Percentiles rank a stretch among this genome's conserved stretches.
Conservation (phyloP, 2,113 vertebrate genomes). For the Pollachius pollachius region DNA sequence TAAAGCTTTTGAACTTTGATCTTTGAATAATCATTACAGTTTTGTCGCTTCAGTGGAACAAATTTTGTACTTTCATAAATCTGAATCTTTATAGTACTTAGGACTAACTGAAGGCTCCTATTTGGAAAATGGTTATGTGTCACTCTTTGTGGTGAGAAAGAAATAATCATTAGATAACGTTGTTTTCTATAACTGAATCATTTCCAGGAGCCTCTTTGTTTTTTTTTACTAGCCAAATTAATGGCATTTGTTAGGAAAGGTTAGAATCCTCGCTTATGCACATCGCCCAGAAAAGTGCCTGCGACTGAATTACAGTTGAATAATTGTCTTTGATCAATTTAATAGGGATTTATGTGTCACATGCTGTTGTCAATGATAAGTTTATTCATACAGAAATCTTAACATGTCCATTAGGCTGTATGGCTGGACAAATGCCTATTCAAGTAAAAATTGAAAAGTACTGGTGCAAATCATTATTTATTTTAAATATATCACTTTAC, state of each 20-base stretch:
- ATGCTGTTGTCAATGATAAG: no score
- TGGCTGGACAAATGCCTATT: no score
- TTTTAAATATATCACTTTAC: no score
- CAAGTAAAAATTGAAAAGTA: no score
- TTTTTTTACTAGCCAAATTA: conserved; percentile 6
- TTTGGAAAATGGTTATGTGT: background rate
- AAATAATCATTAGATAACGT: conserved; percentile 1
- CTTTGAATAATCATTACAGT: no score
- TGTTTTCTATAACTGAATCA: background rate
- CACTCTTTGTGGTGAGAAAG: conserved; percentile 3
- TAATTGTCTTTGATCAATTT: background rate
- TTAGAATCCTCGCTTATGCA: background rate
- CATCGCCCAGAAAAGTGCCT: background rate
- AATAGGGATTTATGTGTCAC: background rate
- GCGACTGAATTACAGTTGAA: background rate
- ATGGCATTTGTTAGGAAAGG: background rate
- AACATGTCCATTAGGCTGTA: no score
- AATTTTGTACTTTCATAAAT: conserved; percentile 23
- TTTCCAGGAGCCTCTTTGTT: background rate
- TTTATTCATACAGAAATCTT: no score
- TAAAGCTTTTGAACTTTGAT: conserved; percentile 48
- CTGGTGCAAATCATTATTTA: no score
- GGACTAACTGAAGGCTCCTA: conserved; percentile 3
- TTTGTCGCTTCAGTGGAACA: conserved; percentile 37
- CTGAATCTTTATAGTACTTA: conserved; percentile 15